These are phyloP conservation scores for Hypselothyrea guttata DNA, from an alignment of 2,888 invertebrate genomes.

Conservation along the genomic window DNA sequence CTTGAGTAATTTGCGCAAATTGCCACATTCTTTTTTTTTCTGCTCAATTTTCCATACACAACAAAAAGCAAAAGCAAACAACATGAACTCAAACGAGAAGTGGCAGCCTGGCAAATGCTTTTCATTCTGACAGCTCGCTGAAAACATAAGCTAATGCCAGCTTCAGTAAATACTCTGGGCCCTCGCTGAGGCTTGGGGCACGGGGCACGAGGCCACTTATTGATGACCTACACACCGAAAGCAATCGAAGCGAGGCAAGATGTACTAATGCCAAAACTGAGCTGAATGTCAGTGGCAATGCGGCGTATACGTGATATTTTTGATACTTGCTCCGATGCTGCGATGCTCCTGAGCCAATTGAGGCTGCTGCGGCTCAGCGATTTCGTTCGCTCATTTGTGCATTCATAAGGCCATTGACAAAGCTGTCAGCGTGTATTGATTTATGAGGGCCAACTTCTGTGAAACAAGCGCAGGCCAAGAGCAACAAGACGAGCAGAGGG, in stretches of 20 bases:
- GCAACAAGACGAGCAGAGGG: background rate
- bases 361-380: constrained; percentile 1
- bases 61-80: constrained; percentile 7
- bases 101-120: constrained; percentile 59
- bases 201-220: constrained; percentile 53
- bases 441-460: constrained; percentile 48
- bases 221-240: constrained; percentile 63
- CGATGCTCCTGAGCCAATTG: background rate
- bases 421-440: constrained; percentile 73
- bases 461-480: background rate
- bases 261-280: constrained; percentile 6
- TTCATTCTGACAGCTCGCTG: constrained; percentile 51
- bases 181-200: no score
- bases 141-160: constrained; percentile 36
- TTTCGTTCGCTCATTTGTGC: constrained; percentile 54
- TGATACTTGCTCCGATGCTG: background rate
- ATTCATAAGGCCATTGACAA: constrained; percentile 70
- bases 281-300: constrained; percentile 8
- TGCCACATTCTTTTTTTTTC: constrained; percentile 38
- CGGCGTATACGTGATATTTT: constrained; percentile 62
- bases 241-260: constrained; percentile 53
- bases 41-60: constrained; percentile 13
- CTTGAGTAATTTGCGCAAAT: constrained; percentile 71
- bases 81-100: constrained; percentile 31
- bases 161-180: background rate